Evolutionary conservation across 2,888 invertebrate species (phyloP).

Genomic region (Trissolcus japonicus): DNA sequence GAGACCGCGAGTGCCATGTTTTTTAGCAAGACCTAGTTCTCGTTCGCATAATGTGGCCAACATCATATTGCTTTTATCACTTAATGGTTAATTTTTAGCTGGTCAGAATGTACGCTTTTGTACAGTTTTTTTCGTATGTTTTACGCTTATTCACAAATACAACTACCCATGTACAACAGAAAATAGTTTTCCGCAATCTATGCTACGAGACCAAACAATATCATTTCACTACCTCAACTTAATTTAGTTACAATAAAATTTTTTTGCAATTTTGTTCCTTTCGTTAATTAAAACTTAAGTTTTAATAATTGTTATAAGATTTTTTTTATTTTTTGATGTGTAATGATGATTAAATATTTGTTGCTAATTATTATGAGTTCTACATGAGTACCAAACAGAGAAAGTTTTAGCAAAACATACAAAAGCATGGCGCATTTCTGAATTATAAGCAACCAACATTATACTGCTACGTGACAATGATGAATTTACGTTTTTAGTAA

Average conservation of each 20-base stretch:
- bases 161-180: too few species aligned
- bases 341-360: conserved; percentile 3
- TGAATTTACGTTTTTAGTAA: background rate
- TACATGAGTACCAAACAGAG: background rate
- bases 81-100: conserved; percentile 14
- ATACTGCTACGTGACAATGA: background rate
- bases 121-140: conserved; percentile 13
- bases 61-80: conserved; percentile 24
- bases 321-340: too few species aligned
- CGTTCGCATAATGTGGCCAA: conserved; percentile 3
- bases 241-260: too few species aligned
- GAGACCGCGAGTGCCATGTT: conserved; percentile 18
- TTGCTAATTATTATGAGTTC: background rate
- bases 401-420: background rate
- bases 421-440: background rate
- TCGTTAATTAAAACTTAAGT: background rate
- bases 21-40: conserved; percentile 5
- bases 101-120: conserved; percentile 3
- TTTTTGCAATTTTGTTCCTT: too few species aligned
- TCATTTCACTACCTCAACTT: too few species aligned
- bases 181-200: background rate
- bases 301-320: too few species aligned
- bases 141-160: background rate
- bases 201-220: background rate
- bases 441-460: background rate